phyloP scores from a whole-genome alignment of 1,140 invertebrate species.

The Laupala kohalensis region DNA sequence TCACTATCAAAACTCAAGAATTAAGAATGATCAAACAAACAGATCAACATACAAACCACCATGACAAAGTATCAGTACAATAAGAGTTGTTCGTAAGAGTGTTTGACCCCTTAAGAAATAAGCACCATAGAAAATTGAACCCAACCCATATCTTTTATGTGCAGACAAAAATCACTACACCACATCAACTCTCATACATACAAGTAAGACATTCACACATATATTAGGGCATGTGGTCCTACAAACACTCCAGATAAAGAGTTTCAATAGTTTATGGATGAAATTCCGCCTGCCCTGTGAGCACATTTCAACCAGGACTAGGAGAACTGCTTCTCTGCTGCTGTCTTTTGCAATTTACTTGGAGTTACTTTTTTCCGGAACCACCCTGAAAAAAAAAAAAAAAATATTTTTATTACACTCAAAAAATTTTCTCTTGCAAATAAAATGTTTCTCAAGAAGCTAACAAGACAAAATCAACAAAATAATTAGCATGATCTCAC shows the following conservation, averaged over 20 bases:
- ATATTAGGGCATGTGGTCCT: background rate
- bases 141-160: background rate
- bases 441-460: no score
- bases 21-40: background rate
- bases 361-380: constrained; percentile 32
- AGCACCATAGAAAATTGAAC: constrained; percentile 6
- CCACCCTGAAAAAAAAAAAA: constrained; percentile 27
- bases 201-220: background rate
- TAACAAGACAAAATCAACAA: no score
- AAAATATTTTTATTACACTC: no score
- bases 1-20: background rate
- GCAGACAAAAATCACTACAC: constrained; percentile 4
- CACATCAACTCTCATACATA: constrained; percentile 1
- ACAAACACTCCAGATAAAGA: constrained; percentile 6
- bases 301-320: no score
- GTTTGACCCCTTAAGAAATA: background rate
- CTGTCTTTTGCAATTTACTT: constrained; percentile 12
- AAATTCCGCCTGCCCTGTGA: background rate
- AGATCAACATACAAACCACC: background rate
- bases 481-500: no score
- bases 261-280: background rate
- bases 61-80: background rate
- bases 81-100: background rate
- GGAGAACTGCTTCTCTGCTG: background rate
- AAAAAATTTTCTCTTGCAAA: no score